These are phyloP conservation scores for Himalopsyche phryganea DNA, from an alignment of 1,140 invertebrate genomes.

Conservation along the genomic window DNA sequence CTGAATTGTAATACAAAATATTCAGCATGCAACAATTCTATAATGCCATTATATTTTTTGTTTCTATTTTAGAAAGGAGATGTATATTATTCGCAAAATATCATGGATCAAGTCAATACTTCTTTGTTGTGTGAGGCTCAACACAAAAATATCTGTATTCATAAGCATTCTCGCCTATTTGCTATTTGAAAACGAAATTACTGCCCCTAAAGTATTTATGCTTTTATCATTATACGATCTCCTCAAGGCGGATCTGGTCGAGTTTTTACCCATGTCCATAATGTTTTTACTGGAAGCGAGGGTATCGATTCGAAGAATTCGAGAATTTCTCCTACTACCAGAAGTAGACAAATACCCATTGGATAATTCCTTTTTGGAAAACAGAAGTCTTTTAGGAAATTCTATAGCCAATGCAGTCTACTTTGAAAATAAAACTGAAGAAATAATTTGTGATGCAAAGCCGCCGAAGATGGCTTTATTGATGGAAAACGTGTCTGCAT, in stretches of 20 bases:
- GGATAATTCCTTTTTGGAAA: background rate
- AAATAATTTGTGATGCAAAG: background rate
- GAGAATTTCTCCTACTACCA: slow-evolving; percentile 60
- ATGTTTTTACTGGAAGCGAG: slow-evolving; percentile 52
- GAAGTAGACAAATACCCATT: slow-evolving; percentile 41
- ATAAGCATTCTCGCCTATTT: slow-evolving; percentile 56
- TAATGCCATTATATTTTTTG: too few relatives aligned
- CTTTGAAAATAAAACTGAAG: background rate
- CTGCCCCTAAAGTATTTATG: slow-evolving; percentile 72
- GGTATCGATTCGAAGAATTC: slow-evolving; percentile 65
- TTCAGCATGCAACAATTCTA: too few relatives aligned
- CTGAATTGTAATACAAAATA: too few relatives aligned
- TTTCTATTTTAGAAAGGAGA: slow-evolving; percentile 54
- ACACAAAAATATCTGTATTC: slow-evolving; percentile 75
- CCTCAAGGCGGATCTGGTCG: slow-evolving; percentile 66
- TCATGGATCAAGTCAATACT: slow-evolving; percentile 66
- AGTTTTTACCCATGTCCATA: slow-evolving; percentile 68
- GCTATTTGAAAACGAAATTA: slow-evolving; percentile 57
- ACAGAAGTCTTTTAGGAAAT: background rate
- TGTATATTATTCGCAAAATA: slow-evolving; percentile 64
- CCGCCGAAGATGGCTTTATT: background rate
- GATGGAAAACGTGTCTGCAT: background rate
- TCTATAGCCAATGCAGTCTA: background rate
- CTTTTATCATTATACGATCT: slow-evolving; percentile 70
- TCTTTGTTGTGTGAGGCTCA: slow-evolving; percentile 63